Evolutionary conservation across 2,888 invertebrate genomes (phyloP).

Genomic region (Subacronicta megacephala): DNA sequence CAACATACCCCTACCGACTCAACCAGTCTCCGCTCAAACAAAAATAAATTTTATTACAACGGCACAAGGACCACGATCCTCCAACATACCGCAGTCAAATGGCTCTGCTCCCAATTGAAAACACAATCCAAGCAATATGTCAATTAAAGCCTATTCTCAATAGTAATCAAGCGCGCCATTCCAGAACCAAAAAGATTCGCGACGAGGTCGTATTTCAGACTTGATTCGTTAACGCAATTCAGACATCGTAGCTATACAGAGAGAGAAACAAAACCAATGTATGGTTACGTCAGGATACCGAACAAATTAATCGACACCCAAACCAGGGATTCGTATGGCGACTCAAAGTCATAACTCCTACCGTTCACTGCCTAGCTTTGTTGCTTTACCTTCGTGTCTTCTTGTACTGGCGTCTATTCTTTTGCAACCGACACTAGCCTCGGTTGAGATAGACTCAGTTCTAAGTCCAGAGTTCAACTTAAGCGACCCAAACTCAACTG

Average conservation of each 20-base stretch:
- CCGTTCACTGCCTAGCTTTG: slow-evolving; percentile 88
- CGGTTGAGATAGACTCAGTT: slow-evolving; percentile 71
- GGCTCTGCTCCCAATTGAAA: slow-evolving; percentile 77
- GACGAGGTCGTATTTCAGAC: slow-evolving; percentile 83
- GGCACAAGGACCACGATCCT: slow-evolving; percentile 63
- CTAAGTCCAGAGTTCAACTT: slow-evolving; percentile 68
- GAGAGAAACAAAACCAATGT: slow-evolving; percentile 79
- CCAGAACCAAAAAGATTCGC: slow-evolving; percentile 77
- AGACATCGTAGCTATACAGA: slow-evolving; percentile 48
- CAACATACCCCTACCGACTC: slow-evolving; percentile 69
- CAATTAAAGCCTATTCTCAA: slow-evolving; percentile 79
- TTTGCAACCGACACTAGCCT: slow-evolving; percentile 72
- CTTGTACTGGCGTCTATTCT: slow-evolving; percentile 81
- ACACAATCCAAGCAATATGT: slow-evolving; percentile 81
- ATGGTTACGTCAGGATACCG: slow-evolving; percentile 81
- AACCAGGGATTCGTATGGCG: slow-evolving; percentile 88
- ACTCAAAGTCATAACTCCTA: slow-evolving; percentile 81
- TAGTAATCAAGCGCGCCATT: slow-evolving; percentile 78
- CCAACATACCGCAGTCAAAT: slow-evolving; percentile 72
- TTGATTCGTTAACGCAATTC: slow-evolving; percentile 69
- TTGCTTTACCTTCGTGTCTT: slow-evolving; percentile 89
- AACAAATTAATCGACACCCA: slow-evolving; percentile 78
- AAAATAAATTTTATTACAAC: slow-evolving; percentile 71
- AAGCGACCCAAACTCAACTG: slow-evolving; percentile 72
- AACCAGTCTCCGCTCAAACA: slow-evolving; percentile 58